These are phyloP conservation scores for Villa cingulata DNA, from an alignment of 2,888 invertebrate genomes.

Conservation along the genomic window DNA sequence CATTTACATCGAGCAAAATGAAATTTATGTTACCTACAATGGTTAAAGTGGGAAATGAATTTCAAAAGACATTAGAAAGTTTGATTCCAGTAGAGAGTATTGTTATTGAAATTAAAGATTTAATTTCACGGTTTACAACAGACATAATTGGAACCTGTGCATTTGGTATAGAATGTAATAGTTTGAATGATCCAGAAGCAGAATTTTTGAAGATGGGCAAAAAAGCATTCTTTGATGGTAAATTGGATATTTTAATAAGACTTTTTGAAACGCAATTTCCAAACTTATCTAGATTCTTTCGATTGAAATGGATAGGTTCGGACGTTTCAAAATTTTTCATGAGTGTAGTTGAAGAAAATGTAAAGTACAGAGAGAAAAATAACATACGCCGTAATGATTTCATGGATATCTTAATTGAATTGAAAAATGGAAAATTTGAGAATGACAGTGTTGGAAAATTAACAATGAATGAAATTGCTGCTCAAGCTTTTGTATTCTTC, in stretches of 20 bases:
- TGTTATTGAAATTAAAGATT: slow-evolving; percentile 32
- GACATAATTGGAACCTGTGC: slow-evolving; percentile 39
- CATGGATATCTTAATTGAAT: slow-evolving; percentile 21
- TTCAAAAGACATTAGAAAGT: slow-evolving; percentile 15
- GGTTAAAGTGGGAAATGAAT: slow-evolving; percentile 18
- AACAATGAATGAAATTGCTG: slow-evolving; percentile 32
- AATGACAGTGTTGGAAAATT: slow-evolving; percentile 13
- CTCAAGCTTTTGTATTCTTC: slow-evolving; percentile 40
- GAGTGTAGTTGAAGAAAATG: slow-evolving; percentile 29
- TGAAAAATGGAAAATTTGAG: slow-evolving; percentile 15
- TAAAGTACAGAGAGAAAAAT: slow-evolving; percentile 18
- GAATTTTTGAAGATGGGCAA: slow-evolving; percentile 26
- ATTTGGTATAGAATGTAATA: slow-evolving; percentile 37
- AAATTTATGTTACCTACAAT: slow-evolving; percentile 35
- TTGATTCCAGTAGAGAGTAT: not conserved
- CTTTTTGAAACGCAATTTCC: slow-evolving; percentile 13
- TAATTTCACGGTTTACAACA: slow-evolving; percentile 35
- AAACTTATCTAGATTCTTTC: not conserved
- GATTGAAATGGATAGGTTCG: slow-evolving; percentile 11
- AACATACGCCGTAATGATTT: slow-evolving; percentile 23
- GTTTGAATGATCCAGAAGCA: slow-evolving; percentile 29
- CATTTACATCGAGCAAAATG: slow-evolving; percentile 39
- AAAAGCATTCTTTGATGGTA: slow-evolving; percentile 12
- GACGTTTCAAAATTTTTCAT: slow-evolving; percentile 24
- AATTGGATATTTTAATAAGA: not conserved